Evolutionary conservation across 2,797 vertebrate genomes (phyloP).

Genomic region (Tenualosa thibaudeaui): DNA sequence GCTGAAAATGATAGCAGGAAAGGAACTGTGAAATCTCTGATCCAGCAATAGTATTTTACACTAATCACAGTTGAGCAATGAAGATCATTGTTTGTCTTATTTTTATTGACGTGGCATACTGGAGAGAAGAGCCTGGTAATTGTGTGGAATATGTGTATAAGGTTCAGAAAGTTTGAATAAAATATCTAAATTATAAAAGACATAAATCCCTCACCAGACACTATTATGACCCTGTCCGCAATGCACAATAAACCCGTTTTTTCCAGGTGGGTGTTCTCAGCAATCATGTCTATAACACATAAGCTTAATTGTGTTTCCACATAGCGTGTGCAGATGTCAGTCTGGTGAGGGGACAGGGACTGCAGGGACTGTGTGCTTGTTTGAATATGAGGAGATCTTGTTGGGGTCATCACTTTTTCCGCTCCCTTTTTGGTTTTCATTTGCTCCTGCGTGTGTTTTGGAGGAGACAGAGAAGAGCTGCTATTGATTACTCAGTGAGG

Average conservation of each 20-base stretch:
- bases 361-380: neutral
- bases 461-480: neutral
- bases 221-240: neutral
- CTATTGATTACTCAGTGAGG: neutral
- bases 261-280: neutral
- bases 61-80: no score
- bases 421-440: neutral
- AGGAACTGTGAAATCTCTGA: neutral
- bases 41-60: neutral
- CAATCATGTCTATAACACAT: neutral
- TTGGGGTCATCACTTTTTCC: slow-evolving; percentile 22
- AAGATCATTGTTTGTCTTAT: no score
- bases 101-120: no score
- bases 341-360: neutral
- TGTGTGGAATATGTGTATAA: neutral
- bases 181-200: neutral
- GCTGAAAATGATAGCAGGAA: neutral
- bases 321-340: neutral
- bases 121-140: neutral
- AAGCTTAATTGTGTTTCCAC: neutral
- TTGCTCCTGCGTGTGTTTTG: neutral
- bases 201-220: neutral
- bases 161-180: neutral
- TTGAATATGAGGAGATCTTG: neutral
- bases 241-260: neutral